A percentile compares a stretch with the other conserved stretches of the same genome.
Evolutionary conservation across 2,888 invertebrate genomes (phyloP).

Genomic region (Drosophila seclusa): DNA sequence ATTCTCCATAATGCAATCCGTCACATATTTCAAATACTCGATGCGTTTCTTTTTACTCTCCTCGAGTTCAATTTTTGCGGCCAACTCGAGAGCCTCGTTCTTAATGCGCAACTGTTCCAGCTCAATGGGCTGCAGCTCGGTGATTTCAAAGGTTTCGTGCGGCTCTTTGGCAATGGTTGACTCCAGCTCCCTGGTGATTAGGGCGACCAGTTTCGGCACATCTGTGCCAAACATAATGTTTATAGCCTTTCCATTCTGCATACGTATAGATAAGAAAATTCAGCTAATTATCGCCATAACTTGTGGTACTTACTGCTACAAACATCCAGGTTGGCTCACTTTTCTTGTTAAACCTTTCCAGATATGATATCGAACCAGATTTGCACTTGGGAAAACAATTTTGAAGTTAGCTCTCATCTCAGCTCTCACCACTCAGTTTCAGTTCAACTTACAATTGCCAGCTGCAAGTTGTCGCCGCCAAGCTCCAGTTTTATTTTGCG

Average conservation of each 20-base stretch:
- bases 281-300: neutral
- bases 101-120: constrained; percentile 84
- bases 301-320: constrained; percentile 88
- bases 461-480: constrained; percentile 91
- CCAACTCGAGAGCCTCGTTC: constrained; percentile 70
- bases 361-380: constrained; percentile 90
- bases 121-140: constrained; percentile 85
- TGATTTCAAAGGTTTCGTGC: constrained; percentile 83
- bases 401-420: neutral
- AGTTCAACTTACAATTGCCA: constrained; percentile 87
- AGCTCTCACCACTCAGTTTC: constrained; percentile 6
- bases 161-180: constrained; percentile 84
- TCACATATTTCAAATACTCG: constrained; percentile 82
- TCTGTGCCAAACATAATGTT: constrained; percentile 94
- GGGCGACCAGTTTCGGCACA: constrained; percentile 90
- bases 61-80: constrained; percentile 75
- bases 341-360: constrained; percentile 91
- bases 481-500: constrained; percentile 95
- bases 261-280: neutral
- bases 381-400: constrained; percentile 85
- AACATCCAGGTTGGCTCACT: constrained; percentile 97
- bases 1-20: constrained; percentile 82
- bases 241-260: constrained; percentile 90
- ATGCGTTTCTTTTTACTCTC: constrained; percentile 75
- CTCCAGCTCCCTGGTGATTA: constrained; percentile 90